phyloP scores from a whole-genome alignment of 2,797 vertebrate species.

The Siniperca obscura region DNA sequence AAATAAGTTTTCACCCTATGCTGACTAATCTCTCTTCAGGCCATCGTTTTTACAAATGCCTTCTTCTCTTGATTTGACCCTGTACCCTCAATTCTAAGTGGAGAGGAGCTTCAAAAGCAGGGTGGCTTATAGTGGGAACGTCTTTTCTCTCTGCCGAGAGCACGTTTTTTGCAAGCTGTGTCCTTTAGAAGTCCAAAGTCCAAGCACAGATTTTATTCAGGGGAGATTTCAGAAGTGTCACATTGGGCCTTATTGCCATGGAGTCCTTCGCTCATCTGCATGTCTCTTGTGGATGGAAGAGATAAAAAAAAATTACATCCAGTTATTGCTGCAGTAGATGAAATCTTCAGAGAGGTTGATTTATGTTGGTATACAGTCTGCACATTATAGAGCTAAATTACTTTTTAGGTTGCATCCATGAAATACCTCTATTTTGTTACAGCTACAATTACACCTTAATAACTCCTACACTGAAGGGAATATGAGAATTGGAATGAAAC shows the following conservation, averaged over 20 bases:
- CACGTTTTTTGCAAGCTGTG: constrained; percentile 50
- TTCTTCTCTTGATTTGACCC: constrained; percentile 65
- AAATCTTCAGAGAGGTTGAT: constrained; percentile 46
- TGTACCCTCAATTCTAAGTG: constrained; percentile 66
- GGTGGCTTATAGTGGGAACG: constrained; percentile 39
- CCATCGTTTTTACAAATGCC: constrained; percentile 58
- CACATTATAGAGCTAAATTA: constrained; percentile 43
- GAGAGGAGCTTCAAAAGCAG: constrained; percentile 61
- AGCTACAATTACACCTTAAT: constrained; percentile 46
- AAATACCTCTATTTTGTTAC: constrained; percentile 32
- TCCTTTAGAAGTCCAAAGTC: constrained; percentile 65
- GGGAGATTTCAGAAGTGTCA: constrained; percentile 54
- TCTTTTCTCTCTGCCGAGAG: constrained; percentile 27
- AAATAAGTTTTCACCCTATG: constrained; percentile 71
- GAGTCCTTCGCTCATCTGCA: constrained; percentile 54
- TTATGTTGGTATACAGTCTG: constrained; percentile 29
- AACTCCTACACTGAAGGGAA: constrained; percentile 18
- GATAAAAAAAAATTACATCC: constrained; percentile 27
- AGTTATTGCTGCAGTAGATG: constrained; percentile 36
- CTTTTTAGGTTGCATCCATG: constrained; percentile 42
- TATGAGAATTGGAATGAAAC: not conserved
- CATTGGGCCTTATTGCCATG: constrained; percentile 44
- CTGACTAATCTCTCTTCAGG: constrained; percentile 70
- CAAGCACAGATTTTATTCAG: constrained; percentile 39
- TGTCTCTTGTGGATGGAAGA: constrained; percentile 31